Conservation (phyloP, 2,888 invertebrate genomes). For the Muschampia plurimacula region DNA sequence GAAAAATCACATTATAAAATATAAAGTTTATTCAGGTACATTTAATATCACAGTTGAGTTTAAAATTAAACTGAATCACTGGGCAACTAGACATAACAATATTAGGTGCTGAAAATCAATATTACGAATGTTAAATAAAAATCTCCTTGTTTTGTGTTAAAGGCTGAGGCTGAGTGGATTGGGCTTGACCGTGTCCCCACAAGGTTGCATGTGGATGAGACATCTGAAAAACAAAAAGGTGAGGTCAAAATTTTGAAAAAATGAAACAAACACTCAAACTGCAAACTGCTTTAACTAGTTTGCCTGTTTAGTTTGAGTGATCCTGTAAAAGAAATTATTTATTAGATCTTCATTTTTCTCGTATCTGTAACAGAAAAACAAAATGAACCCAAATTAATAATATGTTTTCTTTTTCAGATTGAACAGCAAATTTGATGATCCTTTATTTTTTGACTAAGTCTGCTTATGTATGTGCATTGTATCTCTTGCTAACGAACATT, state of each 20-base stretch:
- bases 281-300: constrained; percentile 51
- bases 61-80: constrained; percentile 21
- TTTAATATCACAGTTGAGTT: constrained; percentile 50
- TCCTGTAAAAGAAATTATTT: constrained; percentile 66
- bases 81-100: constrained; percentile 26
- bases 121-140: constrained; percentile 63
- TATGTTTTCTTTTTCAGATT: constrained; percentile 73
- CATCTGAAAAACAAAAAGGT: constrained; percentile 86
- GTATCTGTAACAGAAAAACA: constrained; percentile 82
- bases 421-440: constrained; percentile 58
- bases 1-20: background rate
- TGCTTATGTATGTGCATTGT: constrained; percentile 43
- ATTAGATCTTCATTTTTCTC: constrained; percentile 75
- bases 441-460: constrained; percentile 43
- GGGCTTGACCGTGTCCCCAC: constrained; percentile 89
- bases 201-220: constrained; percentile 84
- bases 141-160: constrained; percentile 77
- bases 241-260: constrained; percentile 66
- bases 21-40: constrained; percentile 46
- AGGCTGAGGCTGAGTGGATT: constrained; percentile 87
- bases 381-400: constrained; percentile 74
- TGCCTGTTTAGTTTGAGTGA: constrained; percentile 64
- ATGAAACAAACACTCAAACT: constrained; percentile 76
- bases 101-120: constrained; percentile 54
- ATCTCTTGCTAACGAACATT: constrained; percentile 44